Evolutionary conservation across 2,888 invertebrate species (phyloP), one percentile per base, ranked within the genome.

Genomic region (Noctua janthina): DNA sequence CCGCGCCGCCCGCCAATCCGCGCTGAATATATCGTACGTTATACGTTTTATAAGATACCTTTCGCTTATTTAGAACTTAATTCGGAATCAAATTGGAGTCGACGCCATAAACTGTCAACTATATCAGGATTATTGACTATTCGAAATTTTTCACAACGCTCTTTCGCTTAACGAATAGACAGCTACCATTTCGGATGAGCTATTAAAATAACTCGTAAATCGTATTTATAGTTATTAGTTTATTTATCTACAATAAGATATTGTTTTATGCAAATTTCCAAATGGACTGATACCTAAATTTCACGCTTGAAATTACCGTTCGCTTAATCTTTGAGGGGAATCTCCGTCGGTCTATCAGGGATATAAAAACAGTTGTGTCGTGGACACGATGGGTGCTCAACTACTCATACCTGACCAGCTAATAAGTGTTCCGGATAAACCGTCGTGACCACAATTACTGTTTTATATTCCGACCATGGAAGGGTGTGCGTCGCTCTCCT

Each of bases 391-490:
- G 62, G 62, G 20, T 51, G 64, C 64, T 54, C 17, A 35, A 59
- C 67, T 46, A 46, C 7, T 46, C 13, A 64, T 79, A 79, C 82
- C 88, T 78, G 90, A 85, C 67, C 89, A 64, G 83, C 89, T 90
- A 90, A 90, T 91, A 91, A 89, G 88, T 87, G 91, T 87, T 88
- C 89, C 90, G 91, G 85, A 88, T 87, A 87, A 87, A 87, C 82
- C 90, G 87, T 90, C 93, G 93, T 92, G 94, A 91, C 93, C 94
- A 93, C 95, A 94, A 95, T 95, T 94, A 95, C 91, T 79, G 89
- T 90, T 93, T 93, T 91, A 92, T 89, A 91, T 92, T 91, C 87
- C 84, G 90, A 89, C 93, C 93, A 92, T 90, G 93, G 92, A 93
- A 94, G 94, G 94, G 95, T 93, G 94, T 91, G 92, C 91, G 91